Base-by-base conservation (phyloP, 2,113 vertebrate species). In the Pogonocichla stellata region DNA sequence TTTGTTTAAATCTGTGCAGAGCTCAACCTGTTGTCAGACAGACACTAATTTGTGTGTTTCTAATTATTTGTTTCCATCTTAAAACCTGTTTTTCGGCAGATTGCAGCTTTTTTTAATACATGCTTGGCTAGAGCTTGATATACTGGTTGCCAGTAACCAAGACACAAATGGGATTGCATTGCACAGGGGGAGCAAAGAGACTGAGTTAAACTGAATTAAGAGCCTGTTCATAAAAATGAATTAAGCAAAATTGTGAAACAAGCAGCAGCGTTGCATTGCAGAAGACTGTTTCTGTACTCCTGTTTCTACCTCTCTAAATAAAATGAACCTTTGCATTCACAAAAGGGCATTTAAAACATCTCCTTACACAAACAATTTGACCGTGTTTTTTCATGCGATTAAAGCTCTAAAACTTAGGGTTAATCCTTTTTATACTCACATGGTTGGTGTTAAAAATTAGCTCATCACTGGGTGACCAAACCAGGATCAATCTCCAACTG, bases 41-140 rank as follows among this genome's bases (percentile, higher is more conserved):
- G 64, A 81, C 80, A 79, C 84, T 93, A 93, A 96, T 97, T 95
- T 93, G 89, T 61, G 70, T 92, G 77, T 87, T 96, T 92, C 86
- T 92, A 94, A 94, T 95, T 96, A 94, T 96, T 96, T 97, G 96
- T 96, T 97, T 97, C 95, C 89, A 69, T 95, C 81, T 96, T 93
- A 91, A 95, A 96, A 95, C 89, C 94, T 93, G 91, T 50, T 95
- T 95, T 96, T 91, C 91, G 79, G 89, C 95, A 96, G 84, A 95
- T 87, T 94, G 94, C 91, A 90, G 91, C 50, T 95, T 93, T 92
- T 93, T 95, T 94, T 94, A 91, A 87, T 82, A 86, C 66, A 72
- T 10, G 40, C 38, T 95, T 97, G 95, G 95, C 93, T 95, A 53
- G 74, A 91, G 89, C 54, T 81, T 10, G 45, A 69, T 79, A 77